Evolutionary conservation across 2,888 invertebrate genomes (phyloP).

Genomic region (Nezara viridula): DNA sequence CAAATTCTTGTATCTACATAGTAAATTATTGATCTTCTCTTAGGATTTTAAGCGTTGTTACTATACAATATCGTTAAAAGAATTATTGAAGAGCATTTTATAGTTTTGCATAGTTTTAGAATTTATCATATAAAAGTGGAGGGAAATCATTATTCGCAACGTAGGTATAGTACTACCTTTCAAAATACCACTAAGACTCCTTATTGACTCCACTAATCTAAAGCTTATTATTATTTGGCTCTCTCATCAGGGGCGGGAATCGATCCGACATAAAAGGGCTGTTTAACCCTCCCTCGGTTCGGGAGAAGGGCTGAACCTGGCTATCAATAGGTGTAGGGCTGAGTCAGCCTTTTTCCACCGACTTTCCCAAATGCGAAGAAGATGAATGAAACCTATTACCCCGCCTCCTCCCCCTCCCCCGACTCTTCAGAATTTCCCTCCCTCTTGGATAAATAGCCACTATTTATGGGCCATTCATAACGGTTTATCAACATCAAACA

Average conservation of each 20-base stretch:
- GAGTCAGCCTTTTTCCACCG: conserved; percentile 49
- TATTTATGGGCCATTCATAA: conserved; percentile 57
- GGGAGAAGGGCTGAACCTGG: not conserved
- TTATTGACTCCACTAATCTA: not conserved
- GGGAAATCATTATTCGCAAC: not conserved
- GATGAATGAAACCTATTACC: conserved; percentile 57
- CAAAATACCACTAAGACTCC: not conserved
- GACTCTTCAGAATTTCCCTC: conserved; percentile 33
- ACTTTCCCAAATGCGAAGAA: conserved; percentile 51
- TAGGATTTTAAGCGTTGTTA: too few species aligned
- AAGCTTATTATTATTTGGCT: conserved; percentile 12
- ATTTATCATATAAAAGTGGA: not conserved
- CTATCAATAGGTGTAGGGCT: conserved; percentile 44
- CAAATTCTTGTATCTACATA: too few species aligned
- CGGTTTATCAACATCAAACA: conserved; percentile 54
- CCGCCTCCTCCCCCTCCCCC: not conserved
- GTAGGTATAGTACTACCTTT: not conserved
- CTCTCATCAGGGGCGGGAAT: conserved; percentile 1
- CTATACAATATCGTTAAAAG: too few species aligned
- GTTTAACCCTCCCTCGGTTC: conserved; percentile 7
- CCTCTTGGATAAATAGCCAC: conserved; percentile 54
- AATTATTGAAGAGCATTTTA: too few species aligned
- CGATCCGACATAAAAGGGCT: conserved; percentile 27
- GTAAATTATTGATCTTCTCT: too few species aligned
- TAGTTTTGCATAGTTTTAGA: not conserved